These are phyloP conservation scores for Cyprinella venusta DNA, from an alignment of 2,797 vertebrate species.

Conservation along the genomic window DNA sequence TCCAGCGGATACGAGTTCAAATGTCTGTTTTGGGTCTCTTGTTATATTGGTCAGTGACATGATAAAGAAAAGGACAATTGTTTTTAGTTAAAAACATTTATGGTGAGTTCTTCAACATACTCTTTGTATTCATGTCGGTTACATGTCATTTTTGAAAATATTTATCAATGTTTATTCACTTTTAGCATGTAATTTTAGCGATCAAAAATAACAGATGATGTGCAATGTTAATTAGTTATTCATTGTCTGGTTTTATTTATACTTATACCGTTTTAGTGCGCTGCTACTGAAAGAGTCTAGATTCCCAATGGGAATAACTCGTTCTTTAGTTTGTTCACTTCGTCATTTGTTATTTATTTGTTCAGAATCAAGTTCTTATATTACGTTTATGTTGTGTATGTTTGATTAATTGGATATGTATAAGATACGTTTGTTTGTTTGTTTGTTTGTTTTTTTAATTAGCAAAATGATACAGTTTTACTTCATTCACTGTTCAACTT, in stretches of 20 bases:
- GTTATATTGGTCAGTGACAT: slow-evolving; percentile 18
- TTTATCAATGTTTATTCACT: background rate
- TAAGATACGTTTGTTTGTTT: too few species aligned
- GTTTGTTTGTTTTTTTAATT: background rate
- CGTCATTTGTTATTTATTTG: background rate
- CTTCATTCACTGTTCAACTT: background rate
- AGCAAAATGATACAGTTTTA: background rate
- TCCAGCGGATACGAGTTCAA: slow-evolving; percentile 66
- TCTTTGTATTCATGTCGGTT: background rate
- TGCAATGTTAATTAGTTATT: background rate
- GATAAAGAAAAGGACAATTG: slow-evolving; percentile 6
- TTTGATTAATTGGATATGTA: background rate
- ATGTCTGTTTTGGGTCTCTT: slow-evolving; percentile 37
- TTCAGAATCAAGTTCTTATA: background rate
- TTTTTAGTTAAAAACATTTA: slow-evolving; percentile 1
- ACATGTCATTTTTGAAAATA: background rate
- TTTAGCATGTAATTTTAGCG: background rate
- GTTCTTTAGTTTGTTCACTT: too few species aligned
- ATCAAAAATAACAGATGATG: background rate
- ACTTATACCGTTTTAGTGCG: background rate
- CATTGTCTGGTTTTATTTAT: background rate
- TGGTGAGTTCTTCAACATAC: background rate
- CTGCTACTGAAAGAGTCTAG: background rate
- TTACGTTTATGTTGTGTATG: background rate
- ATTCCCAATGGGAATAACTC: too few species aligned